Percentiles rank a stretch among this genome's conserved stretches.
phyloP scores from a whole-genome alignment of 2,797 vertebrate genomes.

The Premnoplex brunnescens region DNA sequence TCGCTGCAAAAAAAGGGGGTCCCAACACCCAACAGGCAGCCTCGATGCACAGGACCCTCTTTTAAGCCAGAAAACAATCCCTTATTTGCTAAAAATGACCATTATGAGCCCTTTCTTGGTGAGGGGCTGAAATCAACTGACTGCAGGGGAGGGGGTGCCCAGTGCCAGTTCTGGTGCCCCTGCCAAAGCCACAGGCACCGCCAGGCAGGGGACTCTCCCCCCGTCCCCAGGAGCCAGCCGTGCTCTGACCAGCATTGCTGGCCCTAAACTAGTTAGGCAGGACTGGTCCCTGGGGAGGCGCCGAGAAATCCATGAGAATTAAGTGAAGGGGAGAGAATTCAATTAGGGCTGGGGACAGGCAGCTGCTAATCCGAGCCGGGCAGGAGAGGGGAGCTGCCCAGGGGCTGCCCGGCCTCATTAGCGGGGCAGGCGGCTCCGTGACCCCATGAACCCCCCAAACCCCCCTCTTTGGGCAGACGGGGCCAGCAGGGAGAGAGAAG shows the following conservation, averaged over 20 bases:
- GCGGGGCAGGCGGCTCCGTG: constrained; percentile 1
- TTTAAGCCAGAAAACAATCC: not conserved
- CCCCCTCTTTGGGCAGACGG: not conserved
- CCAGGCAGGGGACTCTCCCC: not conserved
- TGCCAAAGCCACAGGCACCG: rapidly evolving
- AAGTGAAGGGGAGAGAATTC: constrained; percentile 48
- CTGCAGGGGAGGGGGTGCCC: not conserved
- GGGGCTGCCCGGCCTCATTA: constrained; percentile 43
- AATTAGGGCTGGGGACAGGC: constrained; percentile 34
- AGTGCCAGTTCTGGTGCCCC: rapidly evolving
- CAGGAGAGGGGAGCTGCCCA: constrained; percentile 34
- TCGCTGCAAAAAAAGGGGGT: not conserved
- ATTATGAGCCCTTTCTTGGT: rapidly evolving
- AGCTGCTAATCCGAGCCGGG: constrained; percentile 39
- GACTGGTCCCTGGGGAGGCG: constrained; percentile 20
- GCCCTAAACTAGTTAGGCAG: constrained; percentile 53
- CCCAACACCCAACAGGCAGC: not conserved
- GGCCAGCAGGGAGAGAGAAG: not conserved
- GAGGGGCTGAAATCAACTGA: not conserved
- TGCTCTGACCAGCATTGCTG: not conserved
- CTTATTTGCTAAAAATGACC: not conserved
- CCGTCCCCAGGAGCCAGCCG: not conserved
- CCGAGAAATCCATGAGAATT: constrained; percentile 57
- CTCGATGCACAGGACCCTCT: not conserved
- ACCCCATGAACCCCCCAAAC: constrained; percentile 30